phyloP scores from a whole-genome alignment of 92 coral and sea anemone species.

The Parazoanthus swiftii region DNA sequence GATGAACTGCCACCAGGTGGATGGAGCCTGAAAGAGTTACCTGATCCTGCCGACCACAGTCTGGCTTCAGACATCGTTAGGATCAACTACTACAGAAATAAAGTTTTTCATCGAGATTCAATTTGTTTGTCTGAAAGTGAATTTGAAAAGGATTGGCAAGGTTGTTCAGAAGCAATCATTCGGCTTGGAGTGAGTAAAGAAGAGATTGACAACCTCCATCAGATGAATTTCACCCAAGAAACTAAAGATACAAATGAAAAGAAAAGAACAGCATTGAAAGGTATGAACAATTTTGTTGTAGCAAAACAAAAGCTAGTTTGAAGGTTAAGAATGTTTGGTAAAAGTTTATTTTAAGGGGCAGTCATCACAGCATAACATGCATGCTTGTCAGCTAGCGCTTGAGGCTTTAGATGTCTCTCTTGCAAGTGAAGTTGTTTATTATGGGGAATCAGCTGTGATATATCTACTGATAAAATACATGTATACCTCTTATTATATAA shows the following conservation, averaged over 20 bases:
- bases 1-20: background rate
- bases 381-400: no score
- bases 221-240: background rate
- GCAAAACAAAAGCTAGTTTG: no score
- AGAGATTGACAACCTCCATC: background rate
- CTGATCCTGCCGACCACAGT: background rate
- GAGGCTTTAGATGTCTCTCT: no score
- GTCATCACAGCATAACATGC: no score
- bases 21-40: background rate
- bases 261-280: background rate
- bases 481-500: no score
- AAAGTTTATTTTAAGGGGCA: no score
- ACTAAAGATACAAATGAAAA: background rate
- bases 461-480: no score
- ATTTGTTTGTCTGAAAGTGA: background rate
- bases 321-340: no score
- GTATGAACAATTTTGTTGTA: background rate
- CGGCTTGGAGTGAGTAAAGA: conserved; percentile 1
- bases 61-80: conserved; percentile 2
- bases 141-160: background rate
- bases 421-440: no score
- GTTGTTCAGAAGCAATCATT: conserved; percentile 5
- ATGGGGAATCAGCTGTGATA: no score
- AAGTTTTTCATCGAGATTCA: background rate
- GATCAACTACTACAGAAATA: background rate